Evolutionary conservation across 2,113 vertebrate species (phyloP).

Genomic region (Spermophilus dauricus): DNA sequence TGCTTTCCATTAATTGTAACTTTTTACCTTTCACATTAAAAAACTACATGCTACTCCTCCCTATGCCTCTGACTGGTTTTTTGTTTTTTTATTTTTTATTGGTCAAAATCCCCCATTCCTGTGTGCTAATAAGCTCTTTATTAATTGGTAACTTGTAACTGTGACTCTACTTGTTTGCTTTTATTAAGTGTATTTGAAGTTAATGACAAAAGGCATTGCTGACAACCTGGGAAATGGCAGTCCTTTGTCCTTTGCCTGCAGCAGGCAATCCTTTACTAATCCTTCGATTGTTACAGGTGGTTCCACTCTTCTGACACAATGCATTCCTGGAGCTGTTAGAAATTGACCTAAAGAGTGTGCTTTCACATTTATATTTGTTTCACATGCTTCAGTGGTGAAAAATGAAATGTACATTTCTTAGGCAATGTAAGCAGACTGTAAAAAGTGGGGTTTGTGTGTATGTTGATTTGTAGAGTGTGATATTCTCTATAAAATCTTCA

Average conservation of each 20-base stretch:
- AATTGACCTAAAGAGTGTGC: background rate
- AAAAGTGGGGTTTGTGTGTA: background rate
- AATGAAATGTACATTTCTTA: background rate
- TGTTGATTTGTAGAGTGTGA: background rate
- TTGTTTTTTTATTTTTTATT: background rate
- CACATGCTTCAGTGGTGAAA: background rate
- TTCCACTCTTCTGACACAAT: background rate
- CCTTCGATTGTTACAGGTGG: constrained; percentile 14
- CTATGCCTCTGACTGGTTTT: background rate
- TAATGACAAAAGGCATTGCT: constrained; percentile 40
- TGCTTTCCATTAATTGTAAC: constrained; percentile 52
- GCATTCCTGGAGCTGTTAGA: constrained; percentile 62
- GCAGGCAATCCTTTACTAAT: constrained; percentile 52
- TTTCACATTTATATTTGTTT: constrained; percentile 12
- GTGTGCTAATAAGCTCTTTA: background rate
- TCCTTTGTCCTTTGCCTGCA: constrained; percentile 55
- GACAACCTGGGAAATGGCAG: constrained; percentile 41
- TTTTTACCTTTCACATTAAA: constrained; percentile 83
- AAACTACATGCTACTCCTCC: constrained; percentile 14
- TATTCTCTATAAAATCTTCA: background rate
- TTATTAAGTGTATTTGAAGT: constrained; percentile 62
- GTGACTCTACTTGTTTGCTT: constrained; percentile 23
- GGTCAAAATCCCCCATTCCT: background rate
- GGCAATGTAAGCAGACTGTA: background rate
- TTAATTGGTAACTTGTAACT: constrained; percentile 22